Evolutionary conservation across 2,797 vertebrate species (phyloP), one percentile per base, ranked within the genome.

Genomic region (Enoplosus armatus): DNA sequence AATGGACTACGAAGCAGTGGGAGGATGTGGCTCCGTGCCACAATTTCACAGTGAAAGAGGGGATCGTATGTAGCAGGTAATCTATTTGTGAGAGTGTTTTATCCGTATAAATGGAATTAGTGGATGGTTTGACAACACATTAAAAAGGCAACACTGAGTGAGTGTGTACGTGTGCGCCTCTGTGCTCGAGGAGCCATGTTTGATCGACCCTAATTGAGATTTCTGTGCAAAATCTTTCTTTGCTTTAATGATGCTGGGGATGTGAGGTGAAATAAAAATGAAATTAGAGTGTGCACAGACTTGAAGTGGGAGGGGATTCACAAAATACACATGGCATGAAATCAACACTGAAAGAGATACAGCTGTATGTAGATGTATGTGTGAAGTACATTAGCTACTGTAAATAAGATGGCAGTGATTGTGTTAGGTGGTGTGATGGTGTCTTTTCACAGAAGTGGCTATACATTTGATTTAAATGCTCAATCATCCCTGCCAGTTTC

Each of bases 41-140:
- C 85, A 53, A 86, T 94, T 94, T 91, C 93, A 93, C 90, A 93
- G 88, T 90, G 90, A 92, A 93, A 92, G 86, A 89, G 92, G 85
- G 93, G 92, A 95, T 94, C 92, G 83, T 90, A 92, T 94, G 93
- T 91, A 95, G 94, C 93, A 95, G 93, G 94, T 95, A 95, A 94
- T 94, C 93, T 94, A 93, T 94, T 93, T 94, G 92, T 93, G 93
- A 91, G 91, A 94, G 94, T 90, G 90, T 93, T 94, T 93, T 92
- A 93, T 93, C 90, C 86, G 84, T 92, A 93, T 90, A 95, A 95
- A 95, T 93, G 92, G 93, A 95, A 94, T 95, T 94, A 95, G 93
- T 72, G 87, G 85, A 86, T 90, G 93, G 91, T 91, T 93, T 87
- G 88, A 91, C 83, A 76, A 93, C 89, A 83, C 86, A 87, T 93